Conservation (phyloP, 2,888 invertebrate genomes). For the Lasioglossum leucozonium region DNA sequence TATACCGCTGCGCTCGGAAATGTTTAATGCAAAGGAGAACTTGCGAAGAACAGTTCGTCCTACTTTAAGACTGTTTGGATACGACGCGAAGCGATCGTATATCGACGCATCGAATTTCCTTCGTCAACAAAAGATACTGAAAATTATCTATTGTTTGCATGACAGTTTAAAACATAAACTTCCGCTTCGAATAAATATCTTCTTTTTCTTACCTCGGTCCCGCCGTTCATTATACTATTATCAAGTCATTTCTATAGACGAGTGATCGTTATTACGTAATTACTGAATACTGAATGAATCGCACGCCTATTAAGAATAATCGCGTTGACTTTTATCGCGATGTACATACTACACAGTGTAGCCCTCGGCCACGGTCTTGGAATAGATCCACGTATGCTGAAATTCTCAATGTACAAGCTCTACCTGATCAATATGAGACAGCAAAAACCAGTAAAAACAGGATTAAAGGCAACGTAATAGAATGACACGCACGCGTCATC, state of each 20-base stretch:
- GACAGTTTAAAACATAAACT: neutral
- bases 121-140: neutral
- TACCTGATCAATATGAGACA: slow-evolving; percentile 38
- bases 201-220: neutral
- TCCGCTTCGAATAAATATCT: neutral
- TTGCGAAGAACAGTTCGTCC: neutral
- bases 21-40: neutral
- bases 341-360: neutral
- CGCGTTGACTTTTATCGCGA: neutral
- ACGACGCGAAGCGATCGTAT: neutral
- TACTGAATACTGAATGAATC: slow-evolving; percentile 30
- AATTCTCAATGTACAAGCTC: slow-evolving; percentile 29
- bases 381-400: slow-evolving; percentile 35
- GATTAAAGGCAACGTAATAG: slow-evolving; percentile 40
- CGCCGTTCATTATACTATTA: neutral
- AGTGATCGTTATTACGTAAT: slow-evolving; percentile 27
- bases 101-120: neutral
- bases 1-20: neutral
- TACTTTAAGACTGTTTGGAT: neutral
- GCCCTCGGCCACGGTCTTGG: slow-evolving; percentile 11
- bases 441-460: slow-evolving; percentile 45
- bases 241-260: neutral
- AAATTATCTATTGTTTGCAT: neutral
- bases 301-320: slow-evolving; percentile 22
- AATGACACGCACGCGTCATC: slow-evolving; percentile 33